Conservation (phyloP, 1,140 invertebrate species). For the Latrodectus geometricus region DNA sequence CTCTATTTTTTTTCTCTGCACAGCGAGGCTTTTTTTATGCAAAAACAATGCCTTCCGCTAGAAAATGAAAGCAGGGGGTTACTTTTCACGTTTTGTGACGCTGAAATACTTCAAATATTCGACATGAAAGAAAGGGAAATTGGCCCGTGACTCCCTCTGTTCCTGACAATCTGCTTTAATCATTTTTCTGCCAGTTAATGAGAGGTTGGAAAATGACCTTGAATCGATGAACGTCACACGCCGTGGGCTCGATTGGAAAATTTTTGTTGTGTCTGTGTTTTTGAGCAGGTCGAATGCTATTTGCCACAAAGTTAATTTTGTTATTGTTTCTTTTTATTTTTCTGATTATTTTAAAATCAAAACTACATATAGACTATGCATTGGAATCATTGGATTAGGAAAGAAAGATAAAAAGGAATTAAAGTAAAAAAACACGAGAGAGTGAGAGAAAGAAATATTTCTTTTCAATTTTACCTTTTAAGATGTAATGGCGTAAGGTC, state of each 20-base stretch:
- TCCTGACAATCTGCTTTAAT: background rate
- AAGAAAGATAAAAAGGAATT: no score
- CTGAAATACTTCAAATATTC: constrained; percentile 31
- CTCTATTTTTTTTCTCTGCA: background rate
- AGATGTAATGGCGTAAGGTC: no score
- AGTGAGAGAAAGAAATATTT: no score
- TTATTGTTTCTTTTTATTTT: no score
- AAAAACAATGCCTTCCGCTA: constrained; percentile 10
- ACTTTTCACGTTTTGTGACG: constrained; percentile 16
- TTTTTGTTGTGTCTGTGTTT: background rate
- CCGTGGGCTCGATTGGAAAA: background rate
- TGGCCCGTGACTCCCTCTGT: background rate
- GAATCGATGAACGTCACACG: background rate
- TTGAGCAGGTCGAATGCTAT: constrained; percentile 21
- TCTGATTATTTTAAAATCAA: no score
- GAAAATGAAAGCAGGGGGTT: constrained; percentile 5
- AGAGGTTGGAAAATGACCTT: constrained; percentile 20
- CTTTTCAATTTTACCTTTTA: no score
- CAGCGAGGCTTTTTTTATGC: background rate
- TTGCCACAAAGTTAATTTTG: background rate
- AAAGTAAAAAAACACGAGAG: no score
- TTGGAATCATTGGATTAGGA: no score
- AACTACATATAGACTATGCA: no score
- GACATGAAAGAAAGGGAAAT: constrained; percentile 43
- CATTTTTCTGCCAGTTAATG: constrained; percentile 3